Conservation (phyloP, 2,797 vertebrate genomes). For the Presbytis comata region DNA sequence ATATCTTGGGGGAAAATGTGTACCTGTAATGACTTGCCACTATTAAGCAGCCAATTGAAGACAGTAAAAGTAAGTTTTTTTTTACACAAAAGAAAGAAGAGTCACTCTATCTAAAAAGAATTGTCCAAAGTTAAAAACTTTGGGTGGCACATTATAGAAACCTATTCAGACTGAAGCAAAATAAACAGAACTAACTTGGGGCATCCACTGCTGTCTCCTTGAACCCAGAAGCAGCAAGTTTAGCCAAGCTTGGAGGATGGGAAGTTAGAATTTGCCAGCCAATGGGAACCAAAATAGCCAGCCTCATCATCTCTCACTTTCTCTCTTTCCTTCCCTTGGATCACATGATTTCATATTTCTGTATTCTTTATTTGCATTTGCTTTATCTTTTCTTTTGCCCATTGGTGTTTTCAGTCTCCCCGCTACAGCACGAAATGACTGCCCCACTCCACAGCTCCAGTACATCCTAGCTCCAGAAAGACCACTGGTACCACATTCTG, state of each 20-base stretch:
- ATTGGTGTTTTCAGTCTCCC: background rate
- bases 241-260: background rate
- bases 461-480: background rate
- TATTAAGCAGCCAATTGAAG: constrained; percentile 63
- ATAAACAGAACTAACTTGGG: background rate
- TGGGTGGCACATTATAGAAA: constrained; percentile 20
- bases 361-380: background rate
- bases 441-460: background rate
- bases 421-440: background rate
- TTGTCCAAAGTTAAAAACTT: constrained; percentile 18
- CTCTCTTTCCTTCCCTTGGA: background rate
- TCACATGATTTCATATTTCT: background rate
- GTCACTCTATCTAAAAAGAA: background rate
- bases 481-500: background rate
- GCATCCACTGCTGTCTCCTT: background rate
- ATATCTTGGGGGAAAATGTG: constrained; percentile 61
- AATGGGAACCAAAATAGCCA: background rate
- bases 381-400: background rate
- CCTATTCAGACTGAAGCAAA: background rate
- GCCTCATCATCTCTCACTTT: background rate
- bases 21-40: constrained; percentile 67
- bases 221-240: background rate
- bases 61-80: constrained; percentile 53
- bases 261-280: background rate
- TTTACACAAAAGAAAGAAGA: constrained; percentile 51